Evolutionary conservation across 2,113 vertebrate genomes (phyloP).

Genomic region (Hiodon tergisus): DNA sequence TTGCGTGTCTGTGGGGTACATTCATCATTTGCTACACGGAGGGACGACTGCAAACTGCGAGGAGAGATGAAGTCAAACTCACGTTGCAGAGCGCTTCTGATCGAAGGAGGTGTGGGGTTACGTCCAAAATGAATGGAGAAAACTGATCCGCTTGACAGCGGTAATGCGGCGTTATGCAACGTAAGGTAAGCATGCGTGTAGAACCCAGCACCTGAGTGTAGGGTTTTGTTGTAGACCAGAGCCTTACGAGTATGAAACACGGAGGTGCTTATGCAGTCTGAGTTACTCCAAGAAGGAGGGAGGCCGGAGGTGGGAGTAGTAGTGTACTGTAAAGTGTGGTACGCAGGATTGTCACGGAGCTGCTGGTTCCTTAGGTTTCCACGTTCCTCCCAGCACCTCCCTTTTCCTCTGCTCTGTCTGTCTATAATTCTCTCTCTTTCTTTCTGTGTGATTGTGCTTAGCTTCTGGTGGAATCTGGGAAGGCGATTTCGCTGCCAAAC

Average conservation of each 20-base stretch:
- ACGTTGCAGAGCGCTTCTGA: slow-evolving; percentile 39
- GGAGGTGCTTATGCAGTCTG: slow-evolving; percentile 36
- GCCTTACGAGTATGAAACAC: slow-evolving; percentile 18
- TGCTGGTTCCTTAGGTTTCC: slow-evolving; percentile 45
- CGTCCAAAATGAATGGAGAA: slow-evolving; percentile 38
- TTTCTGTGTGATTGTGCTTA: slow-evolving; percentile 43
- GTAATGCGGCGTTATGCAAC: slow-evolving; percentile 27
- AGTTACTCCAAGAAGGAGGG: slow-evolving; percentile 26
- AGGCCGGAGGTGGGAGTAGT: slow-evolving; percentile 44
- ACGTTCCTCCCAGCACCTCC: slow-evolving; percentile 2
- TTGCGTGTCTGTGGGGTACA: slow-evolving; percentile 51
- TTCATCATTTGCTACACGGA: slow-evolving; percentile 49
- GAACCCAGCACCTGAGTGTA: slow-evolving; percentile 33
- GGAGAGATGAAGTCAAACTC: slow-evolving; percentile 20
- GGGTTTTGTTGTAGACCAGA: neutral
- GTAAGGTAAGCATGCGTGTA: slow-evolving; percentile 39
- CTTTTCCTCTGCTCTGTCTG: slow-evolving; percentile 30
- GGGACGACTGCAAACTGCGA: slow-evolving; percentile 31
- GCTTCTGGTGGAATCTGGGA: slow-evolving; percentile 73
- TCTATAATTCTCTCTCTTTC: slow-evolving; percentile 27
- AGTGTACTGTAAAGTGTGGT: slow-evolving; percentile 56
- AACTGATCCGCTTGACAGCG: slow-evolving; percentile 27
- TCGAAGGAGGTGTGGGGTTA: slow-evolving; percentile 31
- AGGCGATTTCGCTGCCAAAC: slow-evolving; percentile 76
- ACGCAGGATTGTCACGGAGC: slow-evolving; percentile 64